Evolutionary conservation across 2,797 vertebrate genomes (phyloP).

Genomic region (Pangasius krempfi): DNA sequence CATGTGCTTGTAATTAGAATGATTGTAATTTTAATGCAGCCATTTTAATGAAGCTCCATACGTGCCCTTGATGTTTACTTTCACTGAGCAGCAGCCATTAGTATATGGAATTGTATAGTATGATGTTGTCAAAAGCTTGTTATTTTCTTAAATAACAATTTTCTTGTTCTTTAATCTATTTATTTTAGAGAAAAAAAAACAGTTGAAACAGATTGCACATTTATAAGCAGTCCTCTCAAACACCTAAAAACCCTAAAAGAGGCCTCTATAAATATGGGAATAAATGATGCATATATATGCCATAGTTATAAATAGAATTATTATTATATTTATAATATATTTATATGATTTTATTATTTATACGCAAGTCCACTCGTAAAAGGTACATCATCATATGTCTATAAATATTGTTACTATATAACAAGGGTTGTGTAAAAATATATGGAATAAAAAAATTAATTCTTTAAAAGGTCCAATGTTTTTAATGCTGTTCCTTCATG

Average conservation of each 20-base stretch:
- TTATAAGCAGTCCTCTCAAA: neutral
- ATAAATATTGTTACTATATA: neutral
- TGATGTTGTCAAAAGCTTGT: conserved; percentile 2
- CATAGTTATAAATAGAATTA: neutral
- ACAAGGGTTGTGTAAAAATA: neutral
- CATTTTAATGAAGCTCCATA: conserved; percentile 34
- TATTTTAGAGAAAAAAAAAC: neutral
- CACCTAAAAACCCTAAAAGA: neutral
- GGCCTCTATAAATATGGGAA: neutral
- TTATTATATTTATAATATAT: neutral
- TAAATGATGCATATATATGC: neutral
- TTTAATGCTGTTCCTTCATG: neutral
- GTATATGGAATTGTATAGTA: conserved; percentile 27
- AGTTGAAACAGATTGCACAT: neutral
- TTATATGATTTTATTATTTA: too few species aligned
- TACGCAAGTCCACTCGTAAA: neutral
- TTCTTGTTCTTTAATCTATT: neutral
- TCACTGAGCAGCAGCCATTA: conserved; percentile 42
- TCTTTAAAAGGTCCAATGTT: neutral
- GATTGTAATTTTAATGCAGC: conserved; percentile 50
- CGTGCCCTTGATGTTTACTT: conserved; percentile 48
- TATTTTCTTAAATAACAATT: neutral
- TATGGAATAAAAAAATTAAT: neutral
- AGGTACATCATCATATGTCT: neutral
- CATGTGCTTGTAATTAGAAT: conserved; percentile 56